Percentiles rank a stretch among this genome's conserved stretches.
These are phyloP conservation scores for Rattus rattus DNA, from an alignment of 2,113 vertebrate species.

Conservation along the genomic window DNA sequence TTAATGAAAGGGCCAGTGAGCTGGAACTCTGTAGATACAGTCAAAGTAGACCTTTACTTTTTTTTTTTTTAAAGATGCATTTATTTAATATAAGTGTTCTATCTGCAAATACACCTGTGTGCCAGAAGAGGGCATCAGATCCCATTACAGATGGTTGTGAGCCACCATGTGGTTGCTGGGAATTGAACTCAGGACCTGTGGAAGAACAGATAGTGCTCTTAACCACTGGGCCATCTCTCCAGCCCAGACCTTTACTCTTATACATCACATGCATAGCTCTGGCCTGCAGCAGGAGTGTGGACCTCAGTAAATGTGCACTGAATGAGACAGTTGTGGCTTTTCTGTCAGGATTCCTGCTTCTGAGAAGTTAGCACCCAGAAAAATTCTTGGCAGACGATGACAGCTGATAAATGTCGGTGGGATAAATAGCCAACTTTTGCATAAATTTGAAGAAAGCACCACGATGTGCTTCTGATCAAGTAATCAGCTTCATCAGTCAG, in stretches of 20 bases:
- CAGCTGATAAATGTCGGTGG: slow-evolving; percentile 8
- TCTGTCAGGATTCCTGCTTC: not conserved
- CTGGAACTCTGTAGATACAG: not conserved
- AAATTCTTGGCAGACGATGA: not conserved
- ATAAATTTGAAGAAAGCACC: slow-evolving; percentile 25
- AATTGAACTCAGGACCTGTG: too few relatives aligned
- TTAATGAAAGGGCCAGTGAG: not conserved
- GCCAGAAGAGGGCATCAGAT: too few relatives aligned
- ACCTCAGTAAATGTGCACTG: not conserved
- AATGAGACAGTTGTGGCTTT: not conserved
- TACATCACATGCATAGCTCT: not conserved
- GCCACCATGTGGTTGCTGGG: too few relatives aligned
- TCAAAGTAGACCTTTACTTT: not conserved
- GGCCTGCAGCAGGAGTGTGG: not conserved
- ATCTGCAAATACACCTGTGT: too few relatives aligned
- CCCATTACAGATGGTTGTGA: too few relatives aligned
- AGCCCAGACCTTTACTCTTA: not conserved
- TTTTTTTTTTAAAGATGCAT: not conserved
- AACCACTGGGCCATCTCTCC: too few relatives aligned
- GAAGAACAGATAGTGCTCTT: too few relatives aligned
- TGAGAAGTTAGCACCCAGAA: not conserved
- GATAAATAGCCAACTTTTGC: slow-evolving; percentile 17
- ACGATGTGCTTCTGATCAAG: slow-evolving; percentile 33
- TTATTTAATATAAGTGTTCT: too few relatives aligned
- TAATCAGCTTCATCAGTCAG: slow-evolving; percentile 9